Evolutionary conservation across 2,797 vertebrate genomes (phyloP), one percentile per base, ranked within the genome.

Genomic region (Agapornis canus): DNA sequence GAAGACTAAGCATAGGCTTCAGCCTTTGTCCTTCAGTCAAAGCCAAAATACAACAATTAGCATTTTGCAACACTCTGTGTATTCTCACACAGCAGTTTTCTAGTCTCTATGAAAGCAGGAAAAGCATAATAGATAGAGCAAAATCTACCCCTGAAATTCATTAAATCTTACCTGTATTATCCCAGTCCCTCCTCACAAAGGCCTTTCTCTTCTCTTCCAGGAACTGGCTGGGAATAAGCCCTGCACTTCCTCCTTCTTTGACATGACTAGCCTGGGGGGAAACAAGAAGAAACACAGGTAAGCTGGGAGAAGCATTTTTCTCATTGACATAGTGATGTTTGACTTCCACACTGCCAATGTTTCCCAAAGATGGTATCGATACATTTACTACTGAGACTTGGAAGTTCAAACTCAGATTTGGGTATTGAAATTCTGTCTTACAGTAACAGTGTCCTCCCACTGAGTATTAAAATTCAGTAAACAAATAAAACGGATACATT

Each of bases 181-280:
- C 98, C 98, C 98, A 98, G 97, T 99, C 99, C 98, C 97, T 98
- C 94, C 99, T 98, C 90, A 99, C 99, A 98, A 99, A 99, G 37
- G 99, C 99, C 97, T 99, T 99, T 95, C 99, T 99, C 97, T 99
- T 99, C 98, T 99, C 99, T 97, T 99, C 99, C 92, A 99, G 97
- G 96, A 99, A 99, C 97, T 99, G 99, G 97, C 99, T 99, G 81
- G 99, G 99, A 95, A 99, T 99, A 86, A 99, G 99, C 65, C 99
- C 99, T 64, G 99, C 98, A 42, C 98, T 98, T 96, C 99, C 99
- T 92, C 99, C 99, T 89, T 98, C 98, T 96, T 98, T 98, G 61
- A 99, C 98, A 92, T 99, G 98, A 95, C 98, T 95, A 61, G 99
- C 99, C 99, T 99, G 96, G 81, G 12, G 0, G 0, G 15, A 16